Base-by-base conservation (phyloP, 2,797 vertebrate genomes). In the Etheostoma perlongum region DNA sequence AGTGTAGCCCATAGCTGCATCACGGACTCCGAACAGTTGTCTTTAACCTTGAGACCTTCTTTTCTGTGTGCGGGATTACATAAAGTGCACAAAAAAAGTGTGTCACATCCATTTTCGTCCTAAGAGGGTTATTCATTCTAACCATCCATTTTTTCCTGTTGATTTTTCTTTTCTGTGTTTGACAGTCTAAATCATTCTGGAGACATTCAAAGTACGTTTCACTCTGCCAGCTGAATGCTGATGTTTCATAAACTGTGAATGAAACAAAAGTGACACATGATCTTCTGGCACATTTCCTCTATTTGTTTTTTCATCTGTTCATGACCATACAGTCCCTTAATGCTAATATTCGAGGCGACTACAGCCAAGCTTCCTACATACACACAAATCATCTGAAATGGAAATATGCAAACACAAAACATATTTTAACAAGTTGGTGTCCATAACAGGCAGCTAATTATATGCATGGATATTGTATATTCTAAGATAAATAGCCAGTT, bases 21-120 rank as follows among this genome's bases (percentile, higher is more conserved):
- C 78, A n/a, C 59, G 48, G 16, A 79, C 76, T 72, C 67, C 15
- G 2, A 71, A 73, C 62, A 33, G 61, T 53, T 67, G 70, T 68
- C 67, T 83, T 85, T 85, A 83, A 85, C 77, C 79, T 54, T 2
- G 9, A 21, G 58, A 76, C 71, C 59, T 36, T 42, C 49, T 57
- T 33, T 60, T 64, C 46, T 48, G 19, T 44, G 52, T 60, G 54
- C 14, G 8, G 44, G 30, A 74, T 48, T 18, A 47, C 59, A 59
- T 7, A 66, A 30, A 30, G 49, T 2, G 13, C 33, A 51, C 16
- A 70, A 21, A 64, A 44, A 36, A 65, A 60, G 65, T 40, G 42
- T 44, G 6, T 46, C 36, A 33, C 40, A 60, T 54, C 30, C 16
- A 54, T 12, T 65, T 78, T 68, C 10, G 55, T 67, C 61, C 55